These are phyloP conservation scores for Heterochromis multidens DNA, from an alignment of 2,113 vertebrate genomes.

Conservation along the genomic window DNA sequence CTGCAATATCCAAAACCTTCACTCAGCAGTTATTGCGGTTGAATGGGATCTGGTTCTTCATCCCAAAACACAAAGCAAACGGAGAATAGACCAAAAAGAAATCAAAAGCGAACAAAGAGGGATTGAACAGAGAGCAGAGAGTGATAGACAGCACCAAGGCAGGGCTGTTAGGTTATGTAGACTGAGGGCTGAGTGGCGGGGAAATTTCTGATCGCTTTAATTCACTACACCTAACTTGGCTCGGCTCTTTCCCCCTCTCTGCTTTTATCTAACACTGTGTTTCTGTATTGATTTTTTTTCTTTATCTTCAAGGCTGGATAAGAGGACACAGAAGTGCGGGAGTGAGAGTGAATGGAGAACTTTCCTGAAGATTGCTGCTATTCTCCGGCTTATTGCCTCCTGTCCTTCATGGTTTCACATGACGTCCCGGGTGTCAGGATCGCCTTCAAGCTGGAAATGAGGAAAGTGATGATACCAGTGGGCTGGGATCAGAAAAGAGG, in stretches of 20 bases:
- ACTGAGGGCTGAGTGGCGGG: conserved; percentile 80
- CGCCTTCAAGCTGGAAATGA: conserved; percentile 83
- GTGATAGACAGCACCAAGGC: conserved; percentile 84
- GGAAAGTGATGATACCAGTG: conserved; percentile 78
- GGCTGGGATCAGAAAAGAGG: conserved; percentile 42
- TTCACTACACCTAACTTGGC: conserved; percentile 83
- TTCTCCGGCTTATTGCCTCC: conserved; percentile 92
- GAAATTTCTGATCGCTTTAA: conserved; percentile 98
- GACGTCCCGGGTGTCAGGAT: conserved; percentile 86
- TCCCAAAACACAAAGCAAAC: conserved; percentile 65
- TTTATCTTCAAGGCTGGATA: conserved; percentile 94
- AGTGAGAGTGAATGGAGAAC: conserved; percentile 90
- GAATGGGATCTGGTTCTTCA: conserved; percentile 58
- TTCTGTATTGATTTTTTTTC: conserved; percentile 96
- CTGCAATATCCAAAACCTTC: conserved; percentile 55
- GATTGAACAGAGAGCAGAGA: conserved; percentile 26
- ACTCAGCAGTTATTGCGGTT: conserved; percentile 54
- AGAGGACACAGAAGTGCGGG: conserved; percentile 90
- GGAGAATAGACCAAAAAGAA: conserved; percentile 44
- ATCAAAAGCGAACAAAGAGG: conserved; percentile 76
- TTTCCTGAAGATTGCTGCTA: conserved; percentile 89
- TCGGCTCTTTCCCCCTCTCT: conserved; percentile 76
- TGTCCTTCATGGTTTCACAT: conserved; percentile 91
- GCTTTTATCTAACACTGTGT: conserved; percentile 94
- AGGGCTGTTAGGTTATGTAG: conserved; percentile 87